Percentiles rank a stretch among this genome's conserved stretches.
Evolutionary conservation across 2,113 vertebrate genomes (phyloP).

Genomic region (Tragelaphus scriptus): DNA sequence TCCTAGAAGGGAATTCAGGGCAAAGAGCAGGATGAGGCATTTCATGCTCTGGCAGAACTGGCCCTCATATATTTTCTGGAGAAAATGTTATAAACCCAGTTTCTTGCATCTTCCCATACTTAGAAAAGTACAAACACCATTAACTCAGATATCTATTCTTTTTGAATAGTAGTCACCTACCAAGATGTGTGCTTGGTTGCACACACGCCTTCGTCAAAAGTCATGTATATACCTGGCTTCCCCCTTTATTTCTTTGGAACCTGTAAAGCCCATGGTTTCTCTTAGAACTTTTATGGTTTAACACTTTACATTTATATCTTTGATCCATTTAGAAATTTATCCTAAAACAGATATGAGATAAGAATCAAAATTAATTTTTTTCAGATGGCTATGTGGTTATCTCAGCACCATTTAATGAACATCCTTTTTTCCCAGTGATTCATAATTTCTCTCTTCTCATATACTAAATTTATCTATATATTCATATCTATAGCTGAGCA

Average conservation of each 20-base stretch:
- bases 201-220: neutral
- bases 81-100: neutral
- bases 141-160: neutral
- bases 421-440: neutral
- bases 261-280: neutral
- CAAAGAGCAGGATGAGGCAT: neutral
- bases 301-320: neutral
- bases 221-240: neutral
- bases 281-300: neutral
- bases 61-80: neutral
- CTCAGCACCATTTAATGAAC: neutral
- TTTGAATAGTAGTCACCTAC: neutral
- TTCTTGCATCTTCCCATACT: neutral
- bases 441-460: neutral
- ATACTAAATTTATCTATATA: neutral
- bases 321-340: neutral
- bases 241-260: neutral
- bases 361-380: neutral
- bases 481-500: neutral
- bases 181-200: neutral
- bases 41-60: neutral
- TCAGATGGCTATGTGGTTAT: neutral
- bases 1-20: neutral
- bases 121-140: neutral
- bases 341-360: neutral